Evolutionary conservation across 1,140 invertebrate genomes (phyloP).

Genomic region (Euglossa dilemma): DNA sequence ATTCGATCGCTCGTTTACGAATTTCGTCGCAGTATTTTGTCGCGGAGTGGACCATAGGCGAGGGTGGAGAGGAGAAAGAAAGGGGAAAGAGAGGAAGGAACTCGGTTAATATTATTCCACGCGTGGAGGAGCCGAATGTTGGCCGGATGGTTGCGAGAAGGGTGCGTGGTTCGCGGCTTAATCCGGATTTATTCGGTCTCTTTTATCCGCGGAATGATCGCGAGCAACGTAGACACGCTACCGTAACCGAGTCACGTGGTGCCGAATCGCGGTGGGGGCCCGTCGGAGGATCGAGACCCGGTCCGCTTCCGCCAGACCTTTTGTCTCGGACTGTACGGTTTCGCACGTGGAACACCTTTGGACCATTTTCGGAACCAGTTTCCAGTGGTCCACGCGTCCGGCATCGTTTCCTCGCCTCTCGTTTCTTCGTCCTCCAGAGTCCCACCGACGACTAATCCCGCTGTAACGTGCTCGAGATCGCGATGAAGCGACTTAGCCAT

Average conservation of each 20-base stretch:
- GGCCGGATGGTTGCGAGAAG: conserved; percentile 50
- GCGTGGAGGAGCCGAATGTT: background rate
- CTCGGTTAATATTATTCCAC: conserved; percentile 13
- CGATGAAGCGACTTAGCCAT: conserved; percentile 7
- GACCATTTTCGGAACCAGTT: conserved; percentile 69
- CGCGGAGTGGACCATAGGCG: no score
- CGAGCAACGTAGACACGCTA: conserved; percentile 45
- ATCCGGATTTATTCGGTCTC: conserved; percentile 71
- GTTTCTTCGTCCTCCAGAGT: conserved; percentile 50
- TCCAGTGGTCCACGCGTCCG: conserved; percentile 46
- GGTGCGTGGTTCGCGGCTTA: conserved; percentile 52
- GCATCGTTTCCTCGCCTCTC: conserved; percentile 3
- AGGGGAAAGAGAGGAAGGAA: background rate
- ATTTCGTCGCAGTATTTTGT: background rate
- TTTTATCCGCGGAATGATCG: conserved; percentile 65
- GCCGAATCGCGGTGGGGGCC: background rate
- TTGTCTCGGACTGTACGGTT: conserved; percentile 43
- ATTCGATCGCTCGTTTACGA: background rate
- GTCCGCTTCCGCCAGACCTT: conserved; percentile 39
- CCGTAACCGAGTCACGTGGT: conserved; percentile 34
- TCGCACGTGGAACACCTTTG: conserved; percentile 44
- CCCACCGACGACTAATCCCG: conserved; percentile 57
- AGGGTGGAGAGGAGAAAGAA: background rate
- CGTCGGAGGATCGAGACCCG: background rate
- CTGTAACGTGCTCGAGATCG: conserved; percentile 53